A percentile compares a stretch with the other conserved stretches of the same genome.
Conservation (phyloP, 2,113 vertebrate species). For the Ahaetulla prasina region DNA sequence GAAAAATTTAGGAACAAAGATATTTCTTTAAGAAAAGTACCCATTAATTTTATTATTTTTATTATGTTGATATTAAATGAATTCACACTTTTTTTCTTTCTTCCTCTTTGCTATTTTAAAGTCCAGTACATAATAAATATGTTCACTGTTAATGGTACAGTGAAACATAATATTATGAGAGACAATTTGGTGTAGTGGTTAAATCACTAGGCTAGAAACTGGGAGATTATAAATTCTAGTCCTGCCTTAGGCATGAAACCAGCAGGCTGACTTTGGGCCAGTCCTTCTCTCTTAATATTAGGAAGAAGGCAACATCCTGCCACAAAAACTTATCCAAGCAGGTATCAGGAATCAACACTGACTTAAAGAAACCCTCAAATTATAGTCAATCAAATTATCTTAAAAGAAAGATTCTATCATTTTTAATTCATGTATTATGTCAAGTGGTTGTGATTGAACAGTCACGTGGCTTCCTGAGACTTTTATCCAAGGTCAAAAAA, state of each 20-base stretch:
- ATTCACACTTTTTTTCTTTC: not conserved
- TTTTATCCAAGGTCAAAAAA: not conserved
- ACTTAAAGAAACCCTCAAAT: not conserved
- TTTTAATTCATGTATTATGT: not conserved
- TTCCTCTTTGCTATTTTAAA: not conserved
- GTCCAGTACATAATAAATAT: not conserved
- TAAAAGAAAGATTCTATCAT: not conserved
- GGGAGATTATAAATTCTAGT: not conserved
- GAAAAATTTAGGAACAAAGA: not conserved
- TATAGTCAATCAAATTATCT: not conserved
- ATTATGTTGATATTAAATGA: not conserved
- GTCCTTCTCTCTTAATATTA: not conserved
- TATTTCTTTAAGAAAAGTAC: not conserved
- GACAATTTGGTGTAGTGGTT: not conserved
- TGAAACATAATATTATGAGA: not conserved
- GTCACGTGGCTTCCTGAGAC: no score
- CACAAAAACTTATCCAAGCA: not conserved
- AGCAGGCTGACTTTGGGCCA: not conserved
- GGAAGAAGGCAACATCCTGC: not conserved
- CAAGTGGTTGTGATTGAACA: not conserved
- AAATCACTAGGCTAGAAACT: not conserved
- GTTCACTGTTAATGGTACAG: not conserved
- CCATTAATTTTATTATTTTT: not conserved
- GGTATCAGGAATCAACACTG: not conserved
- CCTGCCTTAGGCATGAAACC: not conserved